Conservation (phyloP, 2,888 invertebrate genomes). For the Polyploca ridens region DNA sequence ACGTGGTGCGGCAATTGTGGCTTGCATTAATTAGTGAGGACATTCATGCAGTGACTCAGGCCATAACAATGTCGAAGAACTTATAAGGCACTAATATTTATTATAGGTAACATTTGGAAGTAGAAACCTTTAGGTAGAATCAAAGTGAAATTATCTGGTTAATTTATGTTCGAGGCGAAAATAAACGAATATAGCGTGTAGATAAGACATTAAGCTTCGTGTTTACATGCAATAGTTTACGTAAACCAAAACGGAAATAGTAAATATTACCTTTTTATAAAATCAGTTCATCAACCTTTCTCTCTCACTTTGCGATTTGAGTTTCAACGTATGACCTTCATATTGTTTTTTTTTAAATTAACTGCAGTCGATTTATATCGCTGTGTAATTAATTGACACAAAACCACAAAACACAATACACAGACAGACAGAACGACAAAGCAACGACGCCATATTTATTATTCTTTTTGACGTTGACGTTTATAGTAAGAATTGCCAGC, state of each 20-base stretch:
- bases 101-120: background rate
- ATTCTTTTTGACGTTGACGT: constrained; percentile 24
- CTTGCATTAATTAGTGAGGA: constrained; percentile 26
- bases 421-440: constrained; percentile 36
- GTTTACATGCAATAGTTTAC: constrained; percentile 22
- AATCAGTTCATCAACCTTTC: constrained; percentile 32
- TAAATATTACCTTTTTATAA: constrained; percentile 22
- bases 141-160: background rate
- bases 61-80: background rate
- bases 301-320: constrained; percentile 19
- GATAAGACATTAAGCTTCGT: background rate
- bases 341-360: constrained; percentile 36
- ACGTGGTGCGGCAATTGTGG: background rate
- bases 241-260: constrained; percentile 13
- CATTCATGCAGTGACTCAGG: constrained; percentile 54
- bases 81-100: background rate
- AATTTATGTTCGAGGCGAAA: background rate
- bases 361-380: constrained; percentile 26
- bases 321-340: constrained; percentile 38
- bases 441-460: constrained; percentile 51
- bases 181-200: constrained; percentile 25
- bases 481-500: background rate
- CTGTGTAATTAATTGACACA: constrained; percentile 38
- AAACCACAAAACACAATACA: constrained; percentile 14
- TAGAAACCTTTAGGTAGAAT: background rate